phyloP scores from a whole-genome alignment of 2,797 vertebrate genomes.

The Coregonus suidteri region DNA sequence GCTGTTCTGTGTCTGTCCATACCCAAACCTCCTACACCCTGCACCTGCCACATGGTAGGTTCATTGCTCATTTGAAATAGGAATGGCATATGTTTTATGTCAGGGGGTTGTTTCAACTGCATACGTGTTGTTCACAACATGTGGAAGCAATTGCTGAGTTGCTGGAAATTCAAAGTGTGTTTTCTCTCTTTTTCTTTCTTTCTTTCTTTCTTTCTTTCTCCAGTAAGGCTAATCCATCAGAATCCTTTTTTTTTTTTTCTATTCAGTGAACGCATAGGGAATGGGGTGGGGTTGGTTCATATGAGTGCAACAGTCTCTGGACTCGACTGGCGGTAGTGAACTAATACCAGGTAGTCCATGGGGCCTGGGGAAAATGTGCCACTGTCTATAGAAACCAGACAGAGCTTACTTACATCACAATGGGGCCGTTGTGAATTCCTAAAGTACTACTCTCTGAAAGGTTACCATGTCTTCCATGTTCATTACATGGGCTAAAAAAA shows the following conservation, averaged over 20 bases:
- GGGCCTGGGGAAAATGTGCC: conserved; percentile 4
- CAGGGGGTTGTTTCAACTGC: neutral
- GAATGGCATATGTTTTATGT: conserved; percentile 21
- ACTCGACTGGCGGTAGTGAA: no score
- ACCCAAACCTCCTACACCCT: neutral
- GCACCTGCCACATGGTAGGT: conserved; percentile 1
- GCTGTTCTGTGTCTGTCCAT: neutral
- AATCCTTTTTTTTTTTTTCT: neutral
- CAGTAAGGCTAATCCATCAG: neutral
- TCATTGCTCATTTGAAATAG: conserved; percentile 18
- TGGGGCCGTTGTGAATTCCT: neutral
- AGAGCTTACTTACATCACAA: neutral
- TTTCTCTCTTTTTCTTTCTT: neutral
- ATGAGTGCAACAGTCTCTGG: neutral
- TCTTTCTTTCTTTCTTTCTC: neutral
- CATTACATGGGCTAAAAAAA: conserved; percentile 19
- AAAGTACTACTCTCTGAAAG: neutral
- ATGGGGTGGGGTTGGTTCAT: neutral
- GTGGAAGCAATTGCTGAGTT: conserved; percentile 26
- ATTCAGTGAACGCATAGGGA: conserved; percentile 5
- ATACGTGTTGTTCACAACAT: conserved; percentile 20
- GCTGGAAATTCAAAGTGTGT: neutral
- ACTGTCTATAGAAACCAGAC: neutral
- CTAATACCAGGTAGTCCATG: neutral
- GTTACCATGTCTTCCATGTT: conserved; percentile 2